Base-by-base conservation (phyloP, 2,888 invertebrate species). In the Ecliptopera silaceata region DNA sequence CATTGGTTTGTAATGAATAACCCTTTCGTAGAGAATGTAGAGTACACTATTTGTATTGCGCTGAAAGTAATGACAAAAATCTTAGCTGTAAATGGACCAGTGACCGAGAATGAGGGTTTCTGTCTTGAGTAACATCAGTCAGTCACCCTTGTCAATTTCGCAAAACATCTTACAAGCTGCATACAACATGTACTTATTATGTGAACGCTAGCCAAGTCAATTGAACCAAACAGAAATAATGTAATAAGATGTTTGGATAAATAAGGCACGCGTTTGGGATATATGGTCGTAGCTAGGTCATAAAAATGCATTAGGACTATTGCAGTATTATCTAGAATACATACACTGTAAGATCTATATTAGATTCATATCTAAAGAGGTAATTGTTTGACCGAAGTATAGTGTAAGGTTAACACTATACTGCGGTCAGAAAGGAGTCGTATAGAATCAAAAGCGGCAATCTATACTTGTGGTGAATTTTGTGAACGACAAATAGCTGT, bases 251-350 rank as follows among this genome's bases (percentile, higher is more conserved):
- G 65, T 59, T 72, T 70, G 66, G 74, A 69, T 67, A 70, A 64
- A 58, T 61, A 29, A 52, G 53, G 67, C 64, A 74, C 76, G 66
- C 70, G 73, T 61, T 68, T 67, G 69, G 71, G 69, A 57, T 77
- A 68, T 5, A 8, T 61, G 61, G 66, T 61, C 65, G 72, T 77
- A 72, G 73, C 65, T 79, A 64, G 79, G 75, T 82, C 77, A 79
- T 70, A 74, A 71, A 67, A 67, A 71, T 73, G 68, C 61, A 64
- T 59, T 60, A 59, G 64, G 64, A 59, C n/a, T 68, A 70, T 52
- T 34, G n/a, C 17, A n/a, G 32, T 46, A 71, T 78, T 79, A 76
- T 77, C 75, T 72, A 77, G 72, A 74, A 62, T 76, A 69, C 71
- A 74, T 66, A 58, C 45, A 57, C 51, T 56, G 50, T 50, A 13